Percentiles rank a stretch among this genome's conserved stretches.
phyloP scores from a whole-genome alignment of 1,140 invertebrate genomes.

The Zaprionus ghesquierei region DNA sequence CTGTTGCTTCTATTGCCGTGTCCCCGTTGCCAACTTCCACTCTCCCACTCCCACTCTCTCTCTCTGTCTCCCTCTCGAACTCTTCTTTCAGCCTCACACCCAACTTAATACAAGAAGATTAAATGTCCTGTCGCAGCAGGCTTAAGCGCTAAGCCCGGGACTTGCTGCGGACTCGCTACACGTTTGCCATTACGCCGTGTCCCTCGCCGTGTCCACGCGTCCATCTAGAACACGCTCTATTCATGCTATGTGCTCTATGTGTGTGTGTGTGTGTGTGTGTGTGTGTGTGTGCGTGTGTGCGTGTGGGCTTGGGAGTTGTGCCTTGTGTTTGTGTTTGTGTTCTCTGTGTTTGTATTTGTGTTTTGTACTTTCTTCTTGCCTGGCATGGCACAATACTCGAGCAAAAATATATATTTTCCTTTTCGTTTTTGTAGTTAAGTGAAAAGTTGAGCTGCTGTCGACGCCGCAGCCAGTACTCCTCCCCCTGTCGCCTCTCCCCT shows the following conservation, averaged over 20 bases:
- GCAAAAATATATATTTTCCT: slow-evolving; percentile 50
- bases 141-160: slow-evolving; percentile 68
- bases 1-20: slow-evolving; percentile 15
- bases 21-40: slow-evolving; percentile 3
- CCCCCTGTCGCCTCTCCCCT: too few relatives aligned
- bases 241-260: neutral
- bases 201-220: slow-evolving; percentile 9
- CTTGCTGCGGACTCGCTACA: slow-evolving; percentile 39
- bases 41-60: slow-evolving; percentile 10
- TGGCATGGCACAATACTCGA: slow-evolving; percentile 29
- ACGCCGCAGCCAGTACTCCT: slow-evolving; percentile 6
- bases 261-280: neutral
- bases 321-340: slow-evolving; percentile 45
- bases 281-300: neutral
- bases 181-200: slow-evolving; percentile 35
- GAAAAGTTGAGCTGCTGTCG: slow-evolving; percentile 57
- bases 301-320: slow-evolving; percentile 3
- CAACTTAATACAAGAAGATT: slow-evolving; percentile 73
- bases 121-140: slow-evolving; percentile 78
- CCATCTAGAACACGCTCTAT: slow-evolving; percentile 5
- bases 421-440: slow-evolving; percentile 43
- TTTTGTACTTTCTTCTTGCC: slow-evolving; percentile 15
- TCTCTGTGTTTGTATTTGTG: slow-evolving; percentile 42
- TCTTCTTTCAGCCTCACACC: slow-evolving; percentile 21
- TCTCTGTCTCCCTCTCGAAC: slow-evolving; percentile 4